Conservation (phyloP, 2,113 vertebrate species). For the Todiramphus chloris region DNA sequence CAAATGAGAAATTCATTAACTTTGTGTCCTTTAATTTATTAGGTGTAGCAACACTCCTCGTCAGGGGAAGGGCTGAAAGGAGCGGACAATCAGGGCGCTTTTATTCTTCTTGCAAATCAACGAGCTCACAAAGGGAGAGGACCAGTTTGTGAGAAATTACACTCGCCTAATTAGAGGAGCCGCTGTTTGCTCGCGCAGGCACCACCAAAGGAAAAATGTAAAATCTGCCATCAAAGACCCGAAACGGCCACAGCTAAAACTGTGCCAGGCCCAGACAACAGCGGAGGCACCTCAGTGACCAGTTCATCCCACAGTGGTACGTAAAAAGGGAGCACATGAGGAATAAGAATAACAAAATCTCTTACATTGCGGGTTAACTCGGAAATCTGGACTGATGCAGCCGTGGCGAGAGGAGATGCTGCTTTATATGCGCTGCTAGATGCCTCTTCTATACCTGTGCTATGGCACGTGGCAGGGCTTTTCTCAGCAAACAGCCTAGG, state of each 20-base stretch:
- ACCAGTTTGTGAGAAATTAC: slow-evolving; percentile 17
- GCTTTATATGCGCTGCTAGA: neutral
- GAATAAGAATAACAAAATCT: neutral
- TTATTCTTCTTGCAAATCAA: slow-evolving; percentile 5
- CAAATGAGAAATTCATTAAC: slow-evolving; percentile 65
- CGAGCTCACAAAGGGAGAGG: slow-evolving; percentile 1
- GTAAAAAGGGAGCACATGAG: neutral
- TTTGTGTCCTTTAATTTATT: slow-evolving; percentile 72
- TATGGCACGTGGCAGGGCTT: accelerated
- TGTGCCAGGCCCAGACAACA: neutral
- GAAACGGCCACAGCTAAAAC: neutral
- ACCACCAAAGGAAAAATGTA: neutral
- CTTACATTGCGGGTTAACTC: neutral
- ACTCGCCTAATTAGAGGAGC: slow-evolving; percentile 16
- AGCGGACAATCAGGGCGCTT: neutral
- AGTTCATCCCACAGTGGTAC: neutral
- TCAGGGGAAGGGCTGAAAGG: slow-evolving; percentile 49
- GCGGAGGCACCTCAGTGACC: neutral
- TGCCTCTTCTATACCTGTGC: accelerated
- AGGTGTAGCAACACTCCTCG: slow-evolving; percentile 64
- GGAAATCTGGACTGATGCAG: accelerated
- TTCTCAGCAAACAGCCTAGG: neutral
- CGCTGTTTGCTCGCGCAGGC: neutral
- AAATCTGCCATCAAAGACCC: slow-evolving; percentile 31
- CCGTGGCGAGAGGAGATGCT: accelerated